Evolutionary conservation across 2,113 vertebrate species (phyloP).

Genomic region (Mormyrus lacerda): DNA sequence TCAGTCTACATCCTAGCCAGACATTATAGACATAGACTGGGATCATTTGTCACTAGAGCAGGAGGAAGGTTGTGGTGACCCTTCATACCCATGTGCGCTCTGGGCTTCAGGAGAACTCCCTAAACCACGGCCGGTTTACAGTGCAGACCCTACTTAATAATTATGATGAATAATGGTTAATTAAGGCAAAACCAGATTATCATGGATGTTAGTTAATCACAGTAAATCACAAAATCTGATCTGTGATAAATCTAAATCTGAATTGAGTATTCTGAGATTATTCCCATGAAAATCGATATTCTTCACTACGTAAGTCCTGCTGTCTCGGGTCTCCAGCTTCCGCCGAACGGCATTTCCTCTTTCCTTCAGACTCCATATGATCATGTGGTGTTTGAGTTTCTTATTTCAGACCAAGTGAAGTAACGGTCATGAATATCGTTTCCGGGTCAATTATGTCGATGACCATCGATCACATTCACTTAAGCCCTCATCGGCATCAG

Average conservation of each 20-base stretch:
- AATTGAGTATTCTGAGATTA: background rate
- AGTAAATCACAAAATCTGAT: background rate
- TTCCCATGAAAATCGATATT: background rate
- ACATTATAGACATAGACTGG: background rate
- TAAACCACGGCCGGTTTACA: background rate
- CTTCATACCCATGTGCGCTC: background rate
- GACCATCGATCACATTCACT: background rate
- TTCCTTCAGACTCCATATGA: background rate
- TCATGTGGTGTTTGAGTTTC: background rate
- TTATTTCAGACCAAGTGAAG: background rate
- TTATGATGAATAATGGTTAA: background rate
- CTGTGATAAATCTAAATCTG: background rate
- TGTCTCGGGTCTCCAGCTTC: background rate
- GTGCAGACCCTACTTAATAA: background rate
- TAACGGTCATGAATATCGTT: background rate
- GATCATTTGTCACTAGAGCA: background rate
- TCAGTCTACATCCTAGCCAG: background rate
- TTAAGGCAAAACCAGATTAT: background rate
- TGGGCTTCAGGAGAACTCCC: background rate
- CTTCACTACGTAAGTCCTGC: background rate
- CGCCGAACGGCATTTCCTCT: background rate
- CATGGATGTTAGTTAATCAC: background rate
- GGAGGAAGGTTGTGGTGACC: background rate
- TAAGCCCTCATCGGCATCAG: background rate
- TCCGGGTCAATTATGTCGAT: background rate